Evolutionary conservation across 1,140 invertebrate genomes (phyloP), one percentile per base, ranked within the genome.

Genomic region (Whitmania pigra): DNA sequence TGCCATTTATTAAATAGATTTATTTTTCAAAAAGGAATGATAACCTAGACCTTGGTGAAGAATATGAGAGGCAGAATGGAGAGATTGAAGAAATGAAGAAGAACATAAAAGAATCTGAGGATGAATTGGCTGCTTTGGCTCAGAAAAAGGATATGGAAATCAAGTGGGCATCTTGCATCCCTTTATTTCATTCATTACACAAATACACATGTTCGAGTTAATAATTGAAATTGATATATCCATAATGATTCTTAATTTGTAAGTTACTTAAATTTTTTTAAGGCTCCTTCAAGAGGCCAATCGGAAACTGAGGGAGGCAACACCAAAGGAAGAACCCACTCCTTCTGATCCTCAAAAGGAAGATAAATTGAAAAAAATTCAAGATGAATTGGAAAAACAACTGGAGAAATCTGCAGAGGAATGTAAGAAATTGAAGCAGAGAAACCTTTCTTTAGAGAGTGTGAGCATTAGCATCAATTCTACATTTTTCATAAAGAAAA

Each of bases 131-230:
- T 7, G 57, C 57, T 31, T 13, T 63, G 22, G 57, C 22, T 15
- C 57, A 63, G 57, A 63, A 63, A 31, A 63, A 63, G 29, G 57
- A 63, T 63, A 63, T 63, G 57, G 57, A 63, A 63, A 31, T 63
- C 4, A 63, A 63, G 57, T 63, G 29, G 22, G 57, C 22, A 63
- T 63, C 1, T 49, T 49, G 43, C 13, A 17, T 36, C 31, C 31
- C 31, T 36, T 36, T 2, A 36, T 36, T 36, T 6, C 2, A 36
- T 2, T 2, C 6, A 36, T 36, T 36, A 36, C 31, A 36, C 31
- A 36, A 36, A 3, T 36, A 36, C 31, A 36, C 31, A 36, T 36
- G 6, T 36, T 36, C 6, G 31, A 36, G 6, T 36, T 36, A 36
- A 36, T 36, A 36, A 36, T 36, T 36, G 31, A 49, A 49, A 49